Conservation (phyloP, 2,113 vertebrate genomes). For the Syrmaticus mikado region DNA sequence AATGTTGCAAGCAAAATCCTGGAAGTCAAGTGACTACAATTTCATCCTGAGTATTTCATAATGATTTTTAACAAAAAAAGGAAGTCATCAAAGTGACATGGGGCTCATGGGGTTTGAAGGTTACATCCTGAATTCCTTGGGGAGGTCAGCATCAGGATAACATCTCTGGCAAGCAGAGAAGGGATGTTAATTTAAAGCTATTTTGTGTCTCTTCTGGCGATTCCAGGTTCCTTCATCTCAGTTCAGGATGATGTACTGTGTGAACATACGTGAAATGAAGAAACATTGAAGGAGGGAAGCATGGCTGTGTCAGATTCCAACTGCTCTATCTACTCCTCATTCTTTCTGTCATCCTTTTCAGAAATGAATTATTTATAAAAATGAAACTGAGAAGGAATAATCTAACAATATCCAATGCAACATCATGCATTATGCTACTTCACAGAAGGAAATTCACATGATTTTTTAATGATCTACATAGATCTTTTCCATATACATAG, state of each 20-base stretch:
- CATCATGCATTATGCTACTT: not conserved
- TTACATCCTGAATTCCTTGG: not conserved
- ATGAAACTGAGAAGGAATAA: not conserved
- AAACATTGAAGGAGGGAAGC: not conserved
- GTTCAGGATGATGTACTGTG: not conserved
- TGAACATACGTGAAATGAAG: not conserved
- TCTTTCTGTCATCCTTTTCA: not conserved
- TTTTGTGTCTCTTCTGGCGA: not conserved
- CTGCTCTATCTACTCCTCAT: not conserved
- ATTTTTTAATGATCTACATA: not conserved
- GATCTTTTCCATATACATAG: not conserved
- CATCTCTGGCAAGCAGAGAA: not conserved
- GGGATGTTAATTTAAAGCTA: not conserved
- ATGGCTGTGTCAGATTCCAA: not conserved
- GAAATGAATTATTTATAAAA: constrained; percentile 1
- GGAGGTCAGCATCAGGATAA: not conserved
- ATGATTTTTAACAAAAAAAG: not conserved
- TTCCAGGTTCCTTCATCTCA: not conserved
- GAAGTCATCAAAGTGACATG: not conserved
- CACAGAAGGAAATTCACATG: not conserved
- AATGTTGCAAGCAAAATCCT: not conserved
- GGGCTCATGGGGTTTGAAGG: not conserved
- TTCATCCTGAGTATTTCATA: not conserved
- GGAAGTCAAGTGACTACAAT: not conserved
- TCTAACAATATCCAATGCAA: not conserved